These are phyloP conservation scores for Stenotaenia linearis DNA, from an alignment of 2,888 invertebrate genomes.

Conservation along the genomic window DNA sequence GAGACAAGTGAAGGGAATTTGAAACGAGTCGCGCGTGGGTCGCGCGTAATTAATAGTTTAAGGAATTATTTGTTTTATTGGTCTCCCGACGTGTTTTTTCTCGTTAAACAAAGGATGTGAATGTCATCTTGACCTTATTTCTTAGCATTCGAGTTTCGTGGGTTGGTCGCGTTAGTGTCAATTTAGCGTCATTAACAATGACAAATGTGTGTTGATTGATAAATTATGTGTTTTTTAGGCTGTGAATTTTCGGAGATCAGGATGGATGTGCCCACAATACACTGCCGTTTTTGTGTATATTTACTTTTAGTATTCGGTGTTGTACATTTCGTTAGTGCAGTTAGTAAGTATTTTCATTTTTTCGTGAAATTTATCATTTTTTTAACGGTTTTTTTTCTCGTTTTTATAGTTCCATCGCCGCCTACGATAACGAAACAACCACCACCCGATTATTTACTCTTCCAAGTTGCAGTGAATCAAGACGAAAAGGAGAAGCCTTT, in stretches of 20 bases:
- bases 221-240: not conserved
- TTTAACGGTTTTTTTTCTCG: not conserved
- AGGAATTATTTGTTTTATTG: not conserved
- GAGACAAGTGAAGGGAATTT: not conserved
- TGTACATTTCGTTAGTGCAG: not conserved
- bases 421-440: constrained; percentile 89
- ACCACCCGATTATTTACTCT: constrained; percentile 80
- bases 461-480: constrained; percentile 72
- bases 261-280: not conserved
- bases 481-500: constrained; percentile 88
- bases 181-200: not conserved
- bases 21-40: not conserved
- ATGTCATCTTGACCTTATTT: not conserved
- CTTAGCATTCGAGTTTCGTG: not conserved
- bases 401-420: constrained; percentile 56
- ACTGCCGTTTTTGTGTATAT: constrained; percentile 4
- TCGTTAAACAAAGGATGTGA: not conserved
- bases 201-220: not conserved
- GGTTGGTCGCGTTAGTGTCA: not conserved
- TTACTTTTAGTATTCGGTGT: not conserved
- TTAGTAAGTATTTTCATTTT: not conserved
- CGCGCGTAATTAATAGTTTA: not conserved
- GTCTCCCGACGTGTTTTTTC: not conserved
- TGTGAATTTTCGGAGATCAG: not conserved
- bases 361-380: not conserved